Evolutionary conservation across 1,140 invertebrate species (phyloP).

Genomic region (Melipona quadrifasciata): DNA sequence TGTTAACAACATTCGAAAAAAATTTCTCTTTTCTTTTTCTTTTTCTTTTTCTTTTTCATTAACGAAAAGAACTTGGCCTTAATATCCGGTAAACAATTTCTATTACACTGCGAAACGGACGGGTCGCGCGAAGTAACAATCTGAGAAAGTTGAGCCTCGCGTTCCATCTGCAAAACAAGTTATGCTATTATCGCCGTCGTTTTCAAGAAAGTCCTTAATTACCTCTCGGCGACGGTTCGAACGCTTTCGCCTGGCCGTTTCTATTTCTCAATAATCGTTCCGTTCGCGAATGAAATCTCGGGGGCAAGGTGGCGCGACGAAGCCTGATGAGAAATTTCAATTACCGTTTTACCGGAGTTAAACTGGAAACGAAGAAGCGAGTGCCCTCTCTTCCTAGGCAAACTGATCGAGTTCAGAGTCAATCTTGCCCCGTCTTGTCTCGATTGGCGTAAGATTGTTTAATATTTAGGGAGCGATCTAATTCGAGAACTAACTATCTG

Average conservation of each 20-base stretch:
- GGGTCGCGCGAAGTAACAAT: neutral
- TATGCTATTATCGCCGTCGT: neutral
- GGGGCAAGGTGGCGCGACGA: neutral
- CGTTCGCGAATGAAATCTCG: neutral
- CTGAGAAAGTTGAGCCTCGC: neutral
- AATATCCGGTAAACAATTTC: neutral
- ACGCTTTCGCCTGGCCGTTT: neutral
- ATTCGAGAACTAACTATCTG: neutral
- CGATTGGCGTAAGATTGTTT: conserved; percentile 17
- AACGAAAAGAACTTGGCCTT: no score
- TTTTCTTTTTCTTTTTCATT: no score
- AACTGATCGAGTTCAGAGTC: conserved; percentile 18
- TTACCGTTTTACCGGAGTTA: neutral
- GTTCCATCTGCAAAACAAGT: neutral
- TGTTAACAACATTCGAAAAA: no score
- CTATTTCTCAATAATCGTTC: conserved; percentile 16
- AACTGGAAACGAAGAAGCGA: neutral
- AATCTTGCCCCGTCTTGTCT: neutral
- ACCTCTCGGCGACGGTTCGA: neutral
- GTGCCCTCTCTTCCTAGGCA: neutral
- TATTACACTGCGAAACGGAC: neutral
- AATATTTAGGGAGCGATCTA: conserved; percentile 22
- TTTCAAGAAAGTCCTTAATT: neutral
- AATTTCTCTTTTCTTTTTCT: no score
- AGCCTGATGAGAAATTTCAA: conserved; percentile 16